These are phyloP conservation scores for Argyra leucocephala DNA, from an alignment of 2,888 invertebrate genomes.

Conservation along the genomic window DNA sequence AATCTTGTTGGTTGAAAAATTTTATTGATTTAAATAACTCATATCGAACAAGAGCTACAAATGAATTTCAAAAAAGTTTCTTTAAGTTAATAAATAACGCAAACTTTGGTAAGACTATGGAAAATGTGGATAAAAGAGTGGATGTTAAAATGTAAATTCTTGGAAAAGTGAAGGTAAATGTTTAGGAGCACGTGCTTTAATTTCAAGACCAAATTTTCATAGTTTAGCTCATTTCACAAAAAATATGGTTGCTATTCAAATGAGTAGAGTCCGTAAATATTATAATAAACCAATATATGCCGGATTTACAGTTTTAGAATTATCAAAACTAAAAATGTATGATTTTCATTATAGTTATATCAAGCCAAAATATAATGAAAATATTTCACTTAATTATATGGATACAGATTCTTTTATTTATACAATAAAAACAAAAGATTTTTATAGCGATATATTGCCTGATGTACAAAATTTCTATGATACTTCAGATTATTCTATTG, in stretches of 20 bases:
- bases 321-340: slow-evolving; percentile 35
- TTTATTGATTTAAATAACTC: slow-evolving; percentile 19
- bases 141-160: slow-evolving; percentile 40
- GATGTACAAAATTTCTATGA: slow-evolving; percentile 27
- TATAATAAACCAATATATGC: slow-evolving; percentile 38
- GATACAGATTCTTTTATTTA: slow-evolving; percentile 21
- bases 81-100: slow-evolving; percentile 11
- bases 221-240: slow-evolving; percentile 30
- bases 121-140: slow-evolving; percentile 17
- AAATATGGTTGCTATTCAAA: slow-evolving; percentile 35
- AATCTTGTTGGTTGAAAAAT: slow-evolving; percentile 32
- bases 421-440: slow-evolving; percentile 17
- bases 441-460: slow-evolving; percentile 16
- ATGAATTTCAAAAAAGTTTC: slow-evolving; percentile 11
- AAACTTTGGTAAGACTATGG: slow-evolving; percentile 16
- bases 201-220: slow-evolving; percentile 32
- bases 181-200: slow-evolving; percentile 27
- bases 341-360: slow-evolving; percentile 35
- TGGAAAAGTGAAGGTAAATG: slow-evolving; percentile 29
- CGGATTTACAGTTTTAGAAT: slow-evolving; percentile 36
- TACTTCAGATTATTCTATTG: slow-evolving; percentile 29
- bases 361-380: not conserved
- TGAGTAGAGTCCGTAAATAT: slow-evolving; percentile 26
- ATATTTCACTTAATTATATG: slow-evolving; percentile 12
- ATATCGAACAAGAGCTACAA: slow-evolving; percentile 11